phyloP scores from a whole-genome alignment of 2,113 vertebrate species.

The Dipodomys stephensi region DNA sequence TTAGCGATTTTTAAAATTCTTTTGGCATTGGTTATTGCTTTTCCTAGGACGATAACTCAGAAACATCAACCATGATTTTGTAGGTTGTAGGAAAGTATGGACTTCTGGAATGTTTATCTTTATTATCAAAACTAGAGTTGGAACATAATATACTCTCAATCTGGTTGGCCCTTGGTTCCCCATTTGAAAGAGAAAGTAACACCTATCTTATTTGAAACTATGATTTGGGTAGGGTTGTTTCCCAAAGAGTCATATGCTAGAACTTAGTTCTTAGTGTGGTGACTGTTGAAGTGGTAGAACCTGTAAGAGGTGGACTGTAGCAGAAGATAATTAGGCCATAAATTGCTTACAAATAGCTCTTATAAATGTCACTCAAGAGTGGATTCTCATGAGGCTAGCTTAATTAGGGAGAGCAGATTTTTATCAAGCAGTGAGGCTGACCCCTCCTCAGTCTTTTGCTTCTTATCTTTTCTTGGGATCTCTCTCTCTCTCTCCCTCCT shows the following conservation, averaged over 20 bases:
- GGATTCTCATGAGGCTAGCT: not conserved
- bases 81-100: conserved; percentile 1
- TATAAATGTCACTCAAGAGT: not conserved
- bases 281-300: not conserved
- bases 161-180: not conserved
- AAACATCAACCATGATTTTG: not conserved
- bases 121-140: not conserved
- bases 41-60: conserved; percentile 12
- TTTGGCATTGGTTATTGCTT: conserved; percentile 39
- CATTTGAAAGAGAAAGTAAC: not conserved
- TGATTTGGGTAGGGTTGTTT: not conserved
- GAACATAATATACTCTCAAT: not conserved
- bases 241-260: not conserved
- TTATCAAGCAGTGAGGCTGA: not conserved
- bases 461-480: not conserved
- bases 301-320: not conserved
- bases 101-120: not conserved
- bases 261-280: not conserved
- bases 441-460: not conserved
- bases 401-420: not conserved
- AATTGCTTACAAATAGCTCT: too few species aligned
- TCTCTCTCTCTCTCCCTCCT: not conserved
- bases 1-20: conserved; percentile 47
- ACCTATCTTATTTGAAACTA: not conserved
- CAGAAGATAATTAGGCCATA: not conserved